These are phyloP conservation scores for Wiebesia pumilae DNA, from an alignment of 1,140 invertebrate genomes.

Conservation along the genomic window DNA sequence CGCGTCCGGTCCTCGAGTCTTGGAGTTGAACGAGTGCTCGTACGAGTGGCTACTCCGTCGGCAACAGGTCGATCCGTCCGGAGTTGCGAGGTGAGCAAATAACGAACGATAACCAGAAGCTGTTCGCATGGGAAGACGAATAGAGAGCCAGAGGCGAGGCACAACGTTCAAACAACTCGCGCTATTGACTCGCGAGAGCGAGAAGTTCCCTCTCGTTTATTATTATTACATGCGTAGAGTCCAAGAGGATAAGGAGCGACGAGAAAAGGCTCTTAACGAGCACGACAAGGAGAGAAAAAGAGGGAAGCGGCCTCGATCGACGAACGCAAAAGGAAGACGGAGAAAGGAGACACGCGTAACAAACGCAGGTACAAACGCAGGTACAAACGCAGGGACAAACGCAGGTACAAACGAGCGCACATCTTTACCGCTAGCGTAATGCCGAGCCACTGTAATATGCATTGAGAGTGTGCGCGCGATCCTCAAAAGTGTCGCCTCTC, in stretches of 20 bases:
- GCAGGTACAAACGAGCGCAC: slow-evolving; percentile 1
- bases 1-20: too few relatives aligned
- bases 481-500: not conserved
- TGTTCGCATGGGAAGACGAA: not conserved
- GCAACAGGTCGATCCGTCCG: not conserved
- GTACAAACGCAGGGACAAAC: slow-evolving; percentile 1
- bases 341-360: not conserved
- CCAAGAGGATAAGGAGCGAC: not conserved
- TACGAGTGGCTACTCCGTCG: not conserved
- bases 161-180: not conserved
- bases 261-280: not conserved
- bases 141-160: not conserved
- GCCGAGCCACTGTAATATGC: not conserved
- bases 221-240: not conserved
- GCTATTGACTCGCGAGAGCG: not conserved
- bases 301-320: not conserved
- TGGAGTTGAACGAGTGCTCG: too few relatives aligned
- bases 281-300: not conserved
- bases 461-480: not conserved
- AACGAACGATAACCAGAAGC: not conserved
- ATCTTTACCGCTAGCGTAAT: not conserved
- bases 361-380: not conserved
- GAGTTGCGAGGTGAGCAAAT: not conserved
- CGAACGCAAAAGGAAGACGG: not conserved
- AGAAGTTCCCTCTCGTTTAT: slow-evolving; percentile 10